phyloP scores from a whole-genome alignment of 37 sponge, comb jelly and placozoan genomes.

The Bolinopsis microptera region DNA sequence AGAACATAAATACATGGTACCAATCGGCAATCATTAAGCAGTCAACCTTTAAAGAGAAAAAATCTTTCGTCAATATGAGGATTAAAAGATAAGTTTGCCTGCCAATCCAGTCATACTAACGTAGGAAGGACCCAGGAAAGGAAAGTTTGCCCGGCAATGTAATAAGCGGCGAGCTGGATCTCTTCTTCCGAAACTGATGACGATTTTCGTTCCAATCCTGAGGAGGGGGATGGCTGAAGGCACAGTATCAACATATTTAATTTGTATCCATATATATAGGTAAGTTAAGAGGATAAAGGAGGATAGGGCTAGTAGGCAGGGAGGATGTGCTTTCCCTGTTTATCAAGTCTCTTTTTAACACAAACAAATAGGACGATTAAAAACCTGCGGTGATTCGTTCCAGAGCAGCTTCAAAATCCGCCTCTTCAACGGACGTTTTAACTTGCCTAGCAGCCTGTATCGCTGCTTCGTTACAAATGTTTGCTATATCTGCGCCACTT shows the following conservation, averaged over 20 bases:
- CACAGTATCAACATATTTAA: too few species aligned
- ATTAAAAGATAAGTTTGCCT: too few species aligned
- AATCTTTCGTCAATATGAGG: too few species aligned
- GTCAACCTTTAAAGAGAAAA: too few species aligned
- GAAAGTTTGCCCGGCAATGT: conserved; percentile 24
- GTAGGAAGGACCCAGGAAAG: not conserved
- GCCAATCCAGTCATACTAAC: too few species aligned
- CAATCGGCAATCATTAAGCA: too few species aligned
- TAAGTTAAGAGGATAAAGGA: too few species aligned
- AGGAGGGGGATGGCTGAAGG: not conserved
- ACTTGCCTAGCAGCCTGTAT: conserved; percentile 1
- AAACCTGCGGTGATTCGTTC: conserved; percentile 28
- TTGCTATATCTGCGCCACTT: conserved; percentile 44
- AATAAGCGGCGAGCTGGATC: not conserved
- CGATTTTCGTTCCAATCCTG: conserved; percentile 1
- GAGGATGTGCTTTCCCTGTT: too few species aligned
- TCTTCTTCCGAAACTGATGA: conserved; percentile 36
- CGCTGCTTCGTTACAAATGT: conserved; percentile 57
- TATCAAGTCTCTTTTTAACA: too few species aligned
- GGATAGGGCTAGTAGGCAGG: too few species aligned
- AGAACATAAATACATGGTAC: too few species aligned
- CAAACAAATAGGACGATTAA: not conserved
- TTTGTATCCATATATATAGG: too few species aligned
- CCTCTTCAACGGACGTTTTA: not conserved
- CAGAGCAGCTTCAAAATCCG: conserved; percentile 41